Percentiles rank a stretch among this genome's conserved stretches.
Conservation (phyloP, 2,888 invertebrate species). For the Tridacna gigas region DNA sequence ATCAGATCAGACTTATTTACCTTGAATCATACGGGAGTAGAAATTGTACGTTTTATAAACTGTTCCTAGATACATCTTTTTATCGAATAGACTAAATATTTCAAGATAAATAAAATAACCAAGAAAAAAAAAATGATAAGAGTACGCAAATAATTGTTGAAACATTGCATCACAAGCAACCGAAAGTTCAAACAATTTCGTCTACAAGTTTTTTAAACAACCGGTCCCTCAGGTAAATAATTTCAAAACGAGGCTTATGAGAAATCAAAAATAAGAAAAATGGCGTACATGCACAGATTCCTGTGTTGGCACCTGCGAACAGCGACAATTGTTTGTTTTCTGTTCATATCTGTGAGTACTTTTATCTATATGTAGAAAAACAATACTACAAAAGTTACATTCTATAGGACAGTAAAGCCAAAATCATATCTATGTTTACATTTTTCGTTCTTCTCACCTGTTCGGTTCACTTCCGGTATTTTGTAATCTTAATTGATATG, state of each 20-base stretch:
- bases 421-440: neutral
- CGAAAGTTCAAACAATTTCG: no score
- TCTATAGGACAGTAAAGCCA: neutral
- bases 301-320: conserved; percentile 78
- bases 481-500: neutral
- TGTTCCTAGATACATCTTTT: neutral
- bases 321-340: conserved; percentile 73
- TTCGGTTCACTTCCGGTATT: conserved; percentile 5
- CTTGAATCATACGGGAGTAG: no score
- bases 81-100: neutral
- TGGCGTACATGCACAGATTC: conserved; percentile 77
- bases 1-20: no score
- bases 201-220: neutral
- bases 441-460: neutral
- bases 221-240: conserved; percentile 50
- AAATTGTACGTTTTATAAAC: neutral
- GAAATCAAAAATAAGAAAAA: conserved; percentile 67
- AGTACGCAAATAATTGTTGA: neutral
- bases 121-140: neutral
- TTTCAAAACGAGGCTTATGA: conserved; percentile 45
- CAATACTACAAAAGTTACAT: no score
- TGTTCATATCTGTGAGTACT: conserved; percentile 70
- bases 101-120: neutral
- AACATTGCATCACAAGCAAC: neutral
- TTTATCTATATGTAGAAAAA: no score